A percentile compares a stretch with the other conserved stretches of the same genome.
Conservation (phyloP, 2,888 invertebrate species). For the Empis stercorea region DNA sequence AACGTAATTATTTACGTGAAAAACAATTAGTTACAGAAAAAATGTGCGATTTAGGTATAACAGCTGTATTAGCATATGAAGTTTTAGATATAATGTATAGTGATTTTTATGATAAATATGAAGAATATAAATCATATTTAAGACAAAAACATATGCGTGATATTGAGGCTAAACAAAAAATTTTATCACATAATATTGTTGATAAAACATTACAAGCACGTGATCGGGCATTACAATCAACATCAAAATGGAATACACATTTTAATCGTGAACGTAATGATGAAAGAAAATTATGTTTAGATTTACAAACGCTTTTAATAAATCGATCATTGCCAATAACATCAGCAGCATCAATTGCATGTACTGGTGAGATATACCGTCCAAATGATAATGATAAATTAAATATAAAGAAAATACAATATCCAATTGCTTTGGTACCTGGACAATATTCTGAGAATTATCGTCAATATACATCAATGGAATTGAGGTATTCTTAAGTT, state of each 20-base stretch:
- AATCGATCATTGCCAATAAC: conserved; percentile 53
- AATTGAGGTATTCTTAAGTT: conserved; percentile 48
- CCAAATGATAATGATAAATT: conserved; percentile 17
- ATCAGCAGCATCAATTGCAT: conserved; percentile 33
- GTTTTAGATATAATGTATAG: conserved; percentile 90
- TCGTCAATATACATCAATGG: conserved; percentile 63
- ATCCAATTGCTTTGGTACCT: conserved; percentile 87
- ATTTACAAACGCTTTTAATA: conserved; percentile 81
- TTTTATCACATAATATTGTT: conserved; percentile 34
- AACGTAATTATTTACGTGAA: conserved; percentile 75
- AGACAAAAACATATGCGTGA: conserved; percentile 50
- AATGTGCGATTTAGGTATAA: conserved; percentile 86
- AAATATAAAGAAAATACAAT: conserved; percentile 42
- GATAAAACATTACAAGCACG: conserved; percentile 43
- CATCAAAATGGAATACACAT: conserved; percentile 77
- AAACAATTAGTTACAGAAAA: conserved; percentile 75
- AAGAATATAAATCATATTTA: conserved; percentile 61
- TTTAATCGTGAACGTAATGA: conserved; percentile 54
- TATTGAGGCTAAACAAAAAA: conserved; percentile 52
- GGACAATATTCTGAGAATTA: conserved; percentile 92
- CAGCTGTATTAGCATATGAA: conserved; percentile 83
- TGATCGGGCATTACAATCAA: conserved; percentile 71
- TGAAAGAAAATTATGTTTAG: conserved; percentile 70
- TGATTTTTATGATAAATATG: conserved; percentile 91
- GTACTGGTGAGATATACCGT: conserved; percentile 27